A percentile compares a stretch with the other conserved stretches of the same genome.
phyloP scores from a whole-genome alignment of 1,140 invertebrate species.

The Cotesia chilonis region DNA sequence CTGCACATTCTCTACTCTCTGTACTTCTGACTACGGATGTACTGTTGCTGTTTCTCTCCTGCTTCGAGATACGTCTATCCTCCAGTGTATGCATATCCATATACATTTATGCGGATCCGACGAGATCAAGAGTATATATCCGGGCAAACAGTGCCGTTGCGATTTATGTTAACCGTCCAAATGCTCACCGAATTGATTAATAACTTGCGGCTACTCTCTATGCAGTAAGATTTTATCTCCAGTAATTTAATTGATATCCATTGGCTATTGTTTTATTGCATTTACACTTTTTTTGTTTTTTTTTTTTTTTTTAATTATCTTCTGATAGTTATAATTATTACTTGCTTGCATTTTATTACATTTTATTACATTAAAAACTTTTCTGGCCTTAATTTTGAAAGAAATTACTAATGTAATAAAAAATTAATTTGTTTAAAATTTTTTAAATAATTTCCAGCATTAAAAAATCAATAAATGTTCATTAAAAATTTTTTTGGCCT shows the following conservation, averaged over 20 bases:
- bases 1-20: too few species aligned
- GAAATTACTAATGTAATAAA: too few species aligned
- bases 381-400: too few species aligned
- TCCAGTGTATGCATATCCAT: not conserved
- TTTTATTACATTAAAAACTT: too few species aligned
- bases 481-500: too few species aligned
- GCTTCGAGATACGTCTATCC: not conserved
- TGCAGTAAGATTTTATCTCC: conserved; percentile 10
- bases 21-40: not conserved
- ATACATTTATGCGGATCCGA: conserved; percentile 31
- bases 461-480: too few species aligned
- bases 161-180: conserved; percentile 39
- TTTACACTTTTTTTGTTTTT: not conserved
- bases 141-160: conserved; percentile 28
- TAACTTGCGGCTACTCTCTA: conserved; percentile 30
- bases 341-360: too few species aligned
- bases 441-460: too few species aligned
- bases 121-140: conserved; percentile 28
- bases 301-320: not conserved
- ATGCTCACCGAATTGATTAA: conserved; percentile 38
- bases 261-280: not conserved
- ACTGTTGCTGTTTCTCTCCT: not conserved
- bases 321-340: too few species aligned
- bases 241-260: conserved; percentile 8
- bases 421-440: too few species aligned